Evolutionary conservation across 2,113 vertebrate species (phyloP).

Genomic region (Ammospiza caudacuta): DNA sequence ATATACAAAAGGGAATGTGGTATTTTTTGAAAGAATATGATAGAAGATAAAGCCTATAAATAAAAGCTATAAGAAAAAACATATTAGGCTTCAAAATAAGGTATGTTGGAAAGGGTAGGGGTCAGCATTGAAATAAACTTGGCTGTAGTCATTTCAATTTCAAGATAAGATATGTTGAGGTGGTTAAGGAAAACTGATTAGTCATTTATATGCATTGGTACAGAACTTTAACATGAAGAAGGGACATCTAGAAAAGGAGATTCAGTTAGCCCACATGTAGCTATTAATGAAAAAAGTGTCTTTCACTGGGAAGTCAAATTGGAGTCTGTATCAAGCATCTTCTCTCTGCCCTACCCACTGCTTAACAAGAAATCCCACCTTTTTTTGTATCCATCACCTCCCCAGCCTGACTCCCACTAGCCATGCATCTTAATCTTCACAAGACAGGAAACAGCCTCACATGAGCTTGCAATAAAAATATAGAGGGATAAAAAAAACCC

Average conservation of each 20-base stretch:
- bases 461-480: neutral
- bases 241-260: slow-evolving; percentile 33
- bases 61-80: slow-evolving; percentile 15
- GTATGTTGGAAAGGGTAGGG: slow-evolving; percentile 11
- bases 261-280: neutral
- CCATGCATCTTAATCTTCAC: neutral
- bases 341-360: neutral
- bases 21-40: neutral
- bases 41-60: slow-evolving; percentile 49
- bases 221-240: neutral
- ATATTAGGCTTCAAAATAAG: slow-evolving; percentile 59
- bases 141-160: slow-evolving; percentile 65
- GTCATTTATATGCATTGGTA: slow-evolving; percentile 64
- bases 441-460: neutral
- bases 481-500: fast-evolving
- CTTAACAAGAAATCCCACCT: neutral
- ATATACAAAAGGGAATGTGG: neutral
- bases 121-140: slow-evolving; percentile 62
- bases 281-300: slow-evolving; percentile 37
- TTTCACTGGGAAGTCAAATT: neutral
- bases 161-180: slow-evolving; percentile 50
- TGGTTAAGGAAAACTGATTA: slow-evolving; percentile 62
- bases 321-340: neutral
- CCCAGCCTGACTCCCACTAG: neutral
- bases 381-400: neutral